Evolutionary conservation across 2,888 invertebrate genomes (phyloP).

Genomic region (Unio delphinus): DNA sequence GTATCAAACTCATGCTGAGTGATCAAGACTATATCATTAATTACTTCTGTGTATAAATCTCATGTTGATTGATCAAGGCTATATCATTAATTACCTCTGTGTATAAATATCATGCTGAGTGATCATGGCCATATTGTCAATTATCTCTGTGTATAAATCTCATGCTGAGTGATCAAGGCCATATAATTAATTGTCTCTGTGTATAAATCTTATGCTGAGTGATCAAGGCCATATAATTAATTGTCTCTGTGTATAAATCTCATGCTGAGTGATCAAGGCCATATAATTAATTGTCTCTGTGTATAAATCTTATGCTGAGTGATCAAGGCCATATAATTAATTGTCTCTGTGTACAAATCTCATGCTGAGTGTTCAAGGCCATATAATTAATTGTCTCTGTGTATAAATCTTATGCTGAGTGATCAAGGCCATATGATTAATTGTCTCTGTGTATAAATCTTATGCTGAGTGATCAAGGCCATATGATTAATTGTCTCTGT

Average conservation of each 20-base stretch:
- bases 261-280: not conserved
- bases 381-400: constrained; percentile 13
- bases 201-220: not conserved
- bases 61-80: no score
- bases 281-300: constrained; percentile 29
- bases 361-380: constrained; percentile 7
- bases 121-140: not conserved
- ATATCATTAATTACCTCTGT: no score
- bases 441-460: constrained; percentile 34
- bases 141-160: constrained; percentile 13
- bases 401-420: not conserved
- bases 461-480: not conserved
- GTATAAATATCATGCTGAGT: constrained; percentile 23
- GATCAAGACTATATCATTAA: not conserved
- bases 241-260: constrained; percentile 30
- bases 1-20: not conserved
- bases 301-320: constrained; percentile 2
- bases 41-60: constrained; percentile 51
- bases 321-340: not conserved
- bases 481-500: constrained; percentile 30
- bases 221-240: not conserved
- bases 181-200: constrained; percentile 24
- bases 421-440: not conserved
- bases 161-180: not conserved
- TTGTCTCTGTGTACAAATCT: constrained; percentile 27